Conservation (phyloP, 1,140 invertebrate genomes). For the Drosophila saltans region DNA sequence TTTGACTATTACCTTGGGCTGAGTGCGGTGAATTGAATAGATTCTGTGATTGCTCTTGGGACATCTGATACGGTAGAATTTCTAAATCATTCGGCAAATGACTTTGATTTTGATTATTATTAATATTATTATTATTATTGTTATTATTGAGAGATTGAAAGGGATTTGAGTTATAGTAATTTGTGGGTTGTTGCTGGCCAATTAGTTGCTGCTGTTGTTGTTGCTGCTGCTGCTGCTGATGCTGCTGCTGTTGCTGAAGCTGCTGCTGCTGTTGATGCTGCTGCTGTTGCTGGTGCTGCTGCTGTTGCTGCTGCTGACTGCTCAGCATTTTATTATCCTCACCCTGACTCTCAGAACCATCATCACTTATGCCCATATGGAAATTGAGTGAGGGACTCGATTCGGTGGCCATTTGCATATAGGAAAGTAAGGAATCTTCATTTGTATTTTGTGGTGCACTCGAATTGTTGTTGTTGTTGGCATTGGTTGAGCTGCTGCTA, state of each 20-base stretch:
- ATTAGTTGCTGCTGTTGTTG: conserved; percentile 21
- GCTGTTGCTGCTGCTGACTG: conserved; percentile 31
- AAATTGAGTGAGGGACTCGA: conserved; percentile 75
- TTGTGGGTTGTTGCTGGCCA: conserved; percentile 44
- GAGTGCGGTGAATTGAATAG: conserved; percentile 70
- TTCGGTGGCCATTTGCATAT: conserved; percentile 79
- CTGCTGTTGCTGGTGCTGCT: conserved; percentile 24
- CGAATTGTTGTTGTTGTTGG: conserved; percentile 50
- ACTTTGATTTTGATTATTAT: conserved; percentile 49
- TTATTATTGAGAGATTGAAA: conserved; percentile 49
- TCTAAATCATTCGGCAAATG: conserved; percentile 76
- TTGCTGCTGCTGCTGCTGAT: conserved; percentile 37
- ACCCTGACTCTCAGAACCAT: conserved; percentile 64
- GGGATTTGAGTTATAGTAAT: conserved; percentile 54
- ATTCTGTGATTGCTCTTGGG: conserved; percentile 76
- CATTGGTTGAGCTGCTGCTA: conserved; percentile 47
- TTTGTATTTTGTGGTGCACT: conserved; percentile 64
- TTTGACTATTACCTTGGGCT: conserved; percentile 62
- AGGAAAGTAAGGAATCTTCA: conserved; percentile 74
- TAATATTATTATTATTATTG: neutral
- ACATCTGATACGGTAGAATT: conserved; percentile 78
- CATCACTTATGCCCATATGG: conserved; percentile 76
- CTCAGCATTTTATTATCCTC: conserved; percentile 68
- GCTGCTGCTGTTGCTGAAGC: conserved; percentile 26
- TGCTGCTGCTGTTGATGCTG: conserved; percentile 40